phyloP scores from a whole-genome alignment of 1,140 invertebrate species.

The Cyrtorhinus lividipennis region DNA sequence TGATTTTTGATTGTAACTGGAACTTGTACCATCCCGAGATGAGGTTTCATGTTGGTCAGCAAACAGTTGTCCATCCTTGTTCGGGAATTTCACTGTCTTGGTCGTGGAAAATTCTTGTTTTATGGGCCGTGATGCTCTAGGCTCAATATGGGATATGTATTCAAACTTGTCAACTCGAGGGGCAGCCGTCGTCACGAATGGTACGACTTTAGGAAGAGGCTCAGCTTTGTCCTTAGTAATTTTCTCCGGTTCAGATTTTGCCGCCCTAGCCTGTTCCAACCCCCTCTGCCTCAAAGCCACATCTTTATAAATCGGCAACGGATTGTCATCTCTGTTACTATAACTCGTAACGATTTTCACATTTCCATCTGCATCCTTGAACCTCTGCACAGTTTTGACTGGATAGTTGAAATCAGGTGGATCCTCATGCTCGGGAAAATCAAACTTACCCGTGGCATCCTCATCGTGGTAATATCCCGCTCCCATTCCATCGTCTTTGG shows the following conservation, averaged over 20 bases:
- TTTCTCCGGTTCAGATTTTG: not conserved
- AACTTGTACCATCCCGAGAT: slow-evolving; percentile 2
- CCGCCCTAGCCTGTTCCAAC: not conserved
- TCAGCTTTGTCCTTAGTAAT: too few relatives aligned
- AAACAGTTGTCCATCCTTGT: not conserved
- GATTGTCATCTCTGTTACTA: slow-evolving; percentile 13
- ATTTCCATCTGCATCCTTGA: slow-evolving; percentile 15
- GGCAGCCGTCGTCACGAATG: not conserved
- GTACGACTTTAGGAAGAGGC: not conserved
- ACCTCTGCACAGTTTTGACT: slow-evolving; percentile 16
- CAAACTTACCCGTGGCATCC: not conserved
- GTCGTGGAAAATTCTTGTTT: not conserved
- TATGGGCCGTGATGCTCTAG: not conserved
- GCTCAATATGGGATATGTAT: not conserved
- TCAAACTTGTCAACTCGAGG: not conserved
- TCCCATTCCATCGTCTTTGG: not conserved
- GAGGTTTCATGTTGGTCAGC: slow-evolving; percentile 12
- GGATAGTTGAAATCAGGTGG: slow-evolving; percentile 13
- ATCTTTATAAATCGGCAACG: slow-evolving; percentile 13
- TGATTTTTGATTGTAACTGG: slow-evolving; percentile 12
- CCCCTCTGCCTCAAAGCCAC: not conserved
- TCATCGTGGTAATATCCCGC: not conserved
- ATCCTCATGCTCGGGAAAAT: not conserved
- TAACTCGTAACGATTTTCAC: slow-evolving; percentile 17
- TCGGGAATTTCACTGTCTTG: slow-evolving; percentile 13